Conservation (phyloP, 2,888 invertebrate species). For the Drosophila seclusa region DNA sequence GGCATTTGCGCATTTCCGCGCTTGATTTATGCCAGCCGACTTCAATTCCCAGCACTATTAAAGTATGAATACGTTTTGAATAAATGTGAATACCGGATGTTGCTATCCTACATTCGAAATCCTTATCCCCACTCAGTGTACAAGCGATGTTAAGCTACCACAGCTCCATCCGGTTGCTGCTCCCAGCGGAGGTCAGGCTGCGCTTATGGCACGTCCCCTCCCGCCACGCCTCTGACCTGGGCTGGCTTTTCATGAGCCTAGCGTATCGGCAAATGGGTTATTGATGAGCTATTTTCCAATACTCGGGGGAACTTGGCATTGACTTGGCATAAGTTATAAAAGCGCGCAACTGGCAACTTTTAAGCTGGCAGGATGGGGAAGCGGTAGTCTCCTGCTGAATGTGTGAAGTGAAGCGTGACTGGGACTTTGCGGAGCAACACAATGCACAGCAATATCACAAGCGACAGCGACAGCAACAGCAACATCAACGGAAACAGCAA, state of each 20-base stretch:
- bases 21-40: constrained; percentile 59
- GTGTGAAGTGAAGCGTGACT: constrained; percentile 63
- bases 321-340: constrained; percentile 58
- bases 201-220: constrained; percentile 5
- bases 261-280: constrained; percentile 74
- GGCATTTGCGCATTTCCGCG: constrained; percentile 24
- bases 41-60: constrained; percentile 56
- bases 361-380: constrained; percentile 9
- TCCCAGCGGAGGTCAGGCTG: constrained; percentile 45
- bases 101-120: constrained; percentile 35
- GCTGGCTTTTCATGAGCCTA: constrained; percentile 49
- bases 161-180: constrained; percentile 24
- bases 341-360: constrained; percentile 35
- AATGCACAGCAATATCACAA: constrained; percentile 1
- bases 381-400: constrained; percentile 36
- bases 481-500: constrained; percentile 8
- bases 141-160: constrained; percentile 34
- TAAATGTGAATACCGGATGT: constrained; percentile 46
- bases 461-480: constrained; percentile 17
- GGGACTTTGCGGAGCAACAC: constrained; percentile 28
- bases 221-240: constrained; percentile 5
- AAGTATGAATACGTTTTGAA: constrained; percentile 64
- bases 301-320: constrained; percentile 51
- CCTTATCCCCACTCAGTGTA: constrained; percentile 17
- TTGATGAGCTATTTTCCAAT: constrained; percentile 77